Conservation (phyloP, 2,797 vertebrate genomes). For the Ambastaia sidthimunki region DNA sequence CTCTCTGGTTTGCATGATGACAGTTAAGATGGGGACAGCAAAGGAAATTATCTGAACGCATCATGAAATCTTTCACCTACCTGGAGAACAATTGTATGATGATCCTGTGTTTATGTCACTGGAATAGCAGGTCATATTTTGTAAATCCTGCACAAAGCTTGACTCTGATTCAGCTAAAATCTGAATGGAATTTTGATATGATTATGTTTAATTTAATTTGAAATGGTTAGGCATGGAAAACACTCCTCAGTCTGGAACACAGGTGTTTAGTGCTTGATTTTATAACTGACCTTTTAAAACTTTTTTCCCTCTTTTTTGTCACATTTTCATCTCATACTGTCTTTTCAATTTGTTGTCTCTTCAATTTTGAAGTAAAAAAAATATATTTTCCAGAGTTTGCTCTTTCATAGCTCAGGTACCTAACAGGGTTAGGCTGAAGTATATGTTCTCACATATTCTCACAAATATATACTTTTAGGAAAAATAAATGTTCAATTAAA, state of each 20-base stretch:
- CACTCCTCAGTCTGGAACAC: conserved; percentile 29
- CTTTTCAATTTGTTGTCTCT: background rate
- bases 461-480: background rate
- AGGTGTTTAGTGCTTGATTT: background rate
- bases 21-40: conserved; percentile 55
- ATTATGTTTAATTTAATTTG: conserved; percentile 46
- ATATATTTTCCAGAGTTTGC: too few species aligned
- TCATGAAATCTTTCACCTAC: conserved; percentile 3
- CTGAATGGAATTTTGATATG: conserved; percentile 50
- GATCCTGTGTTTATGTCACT: background rate
- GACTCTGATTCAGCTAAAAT: conserved; percentile 22
- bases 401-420: too few species aligned
- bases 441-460: background rate
- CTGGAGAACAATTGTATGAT: conserved; percentile 11
- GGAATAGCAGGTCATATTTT: background rate
- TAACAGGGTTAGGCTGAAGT: background rate
- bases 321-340: background rate
- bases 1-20: conserved; percentile 50
- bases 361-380: background rate
- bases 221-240: conserved; percentile 35
- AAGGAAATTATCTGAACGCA: conserved; percentile 37
- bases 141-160: background rate
- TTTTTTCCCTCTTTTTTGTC: background rate
- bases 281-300: background rate
- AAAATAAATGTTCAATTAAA: background rate